These are phyloP conservation scores for Acanthosepion lycidas DNA, from an alignment of 2,888 invertebrate species.

Conservation along the genomic window DNA sequence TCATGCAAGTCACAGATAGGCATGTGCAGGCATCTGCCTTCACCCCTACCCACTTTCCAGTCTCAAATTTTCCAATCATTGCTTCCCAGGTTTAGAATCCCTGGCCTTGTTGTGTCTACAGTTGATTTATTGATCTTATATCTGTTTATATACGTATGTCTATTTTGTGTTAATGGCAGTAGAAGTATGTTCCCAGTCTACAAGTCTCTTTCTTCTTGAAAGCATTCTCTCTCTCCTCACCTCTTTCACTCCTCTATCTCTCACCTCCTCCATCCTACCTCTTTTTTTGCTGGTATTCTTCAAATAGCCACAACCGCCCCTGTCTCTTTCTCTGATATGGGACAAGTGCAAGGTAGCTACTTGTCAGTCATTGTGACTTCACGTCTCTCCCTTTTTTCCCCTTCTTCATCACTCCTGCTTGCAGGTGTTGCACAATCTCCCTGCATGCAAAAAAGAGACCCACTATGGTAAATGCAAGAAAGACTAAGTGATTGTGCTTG, in stretches of 20 bases:
- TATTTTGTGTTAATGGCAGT: not conserved
- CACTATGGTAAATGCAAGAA: not conserved
- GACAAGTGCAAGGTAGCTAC: slow-evolving; percentile 9
- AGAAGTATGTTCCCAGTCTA: too few species aligned
- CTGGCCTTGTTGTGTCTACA: not conserved
- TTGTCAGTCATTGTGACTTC: not conserved
- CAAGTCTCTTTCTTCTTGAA: too few species aligned
- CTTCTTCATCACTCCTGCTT: not conserved
- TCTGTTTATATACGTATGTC: not conserved
- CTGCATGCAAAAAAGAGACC: not conserved
- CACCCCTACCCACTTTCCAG: not conserved
- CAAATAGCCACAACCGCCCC: not conserved
- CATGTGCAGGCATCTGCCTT: not conserved
- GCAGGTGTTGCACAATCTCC: not conserved
- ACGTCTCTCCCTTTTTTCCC: not conserved
- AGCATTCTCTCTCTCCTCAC: too few species aligned
- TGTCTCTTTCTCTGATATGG: not conserved
- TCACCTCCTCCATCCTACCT: not conserved
- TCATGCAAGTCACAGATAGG: not conserved
- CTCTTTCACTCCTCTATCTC: not conserved
- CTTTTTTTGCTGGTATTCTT: not conserved
- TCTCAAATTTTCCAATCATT: not conserved
- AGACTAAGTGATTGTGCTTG: not conserved
- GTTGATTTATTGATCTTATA: not conserved
- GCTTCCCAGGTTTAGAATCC: not conserved